Base-by-base conservation (phyloP, 2,888 invertebrate genomes). In the Drosophila mercatorum region DNA sequence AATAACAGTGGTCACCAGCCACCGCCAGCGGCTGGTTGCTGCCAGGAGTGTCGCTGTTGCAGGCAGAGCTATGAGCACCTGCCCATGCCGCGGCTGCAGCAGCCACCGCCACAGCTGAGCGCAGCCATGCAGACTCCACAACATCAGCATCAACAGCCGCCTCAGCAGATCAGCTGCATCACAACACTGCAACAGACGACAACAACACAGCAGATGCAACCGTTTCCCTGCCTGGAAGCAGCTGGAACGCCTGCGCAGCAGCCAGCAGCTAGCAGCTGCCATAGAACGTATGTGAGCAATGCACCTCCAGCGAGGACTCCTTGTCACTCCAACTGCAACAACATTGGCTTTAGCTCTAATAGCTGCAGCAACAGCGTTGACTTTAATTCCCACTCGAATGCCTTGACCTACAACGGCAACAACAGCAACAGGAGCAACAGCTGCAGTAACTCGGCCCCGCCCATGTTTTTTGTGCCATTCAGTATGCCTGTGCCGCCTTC, bases 391-490 rank as follows among this genome's bases (percentile, higher is more conserved):
- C 2, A 41, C 7, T 28, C 51, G 6, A 22, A 46, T n/a, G 47
- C 60, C n/a, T 44, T 53, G 12, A 10, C 36, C 17, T 4, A 17
- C 10, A 7, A 5, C 47, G 28, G 1, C 47, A 47, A n/a, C 31
- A 49, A 5, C 49, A 31, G 1, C 46, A 46, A 28, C 46, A 26
- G 2, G 17, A 11, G 3, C 28, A 28, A 1, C 26, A 26, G 7
- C 31, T 31, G 1, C 26, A 28, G 8, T 44, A 68, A 36, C 43
- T 47, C 52, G 26, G 44, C 59, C 40, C 53, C 71, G 28, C 72
- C 88, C 67, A 91, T 92, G 91, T 68, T 90, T 11, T 75, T 92
- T 59, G 72, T 92, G 60, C 92, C 91, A 28, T 90, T 92, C 46
- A 88, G 90, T 31, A 52, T 91, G 49, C 90, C 90, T 1, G 22